Evolutionary conservation across 2,797 vertebrate species (phyloP).

Genomic region (Aplochiton taeniatus): DNA sequence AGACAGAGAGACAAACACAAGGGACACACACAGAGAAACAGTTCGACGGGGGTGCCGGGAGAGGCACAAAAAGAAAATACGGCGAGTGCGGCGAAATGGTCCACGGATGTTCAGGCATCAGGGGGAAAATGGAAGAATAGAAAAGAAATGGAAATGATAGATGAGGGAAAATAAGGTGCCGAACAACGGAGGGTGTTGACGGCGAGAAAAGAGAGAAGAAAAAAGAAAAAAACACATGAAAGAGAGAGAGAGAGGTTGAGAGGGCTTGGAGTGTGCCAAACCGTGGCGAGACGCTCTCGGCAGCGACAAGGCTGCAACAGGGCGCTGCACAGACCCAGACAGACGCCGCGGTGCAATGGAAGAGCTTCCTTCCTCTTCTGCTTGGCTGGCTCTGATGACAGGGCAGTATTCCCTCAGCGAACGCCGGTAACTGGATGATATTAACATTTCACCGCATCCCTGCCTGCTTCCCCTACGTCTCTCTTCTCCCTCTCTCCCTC

Average conservation of each 20-base stretch:
- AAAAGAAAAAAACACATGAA: neutral
- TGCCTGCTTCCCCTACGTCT: neutral
- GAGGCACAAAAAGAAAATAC: too few relatives aligned
- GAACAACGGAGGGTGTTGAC: too few relatives aligned
- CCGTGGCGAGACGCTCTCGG: too few relatives aligned
- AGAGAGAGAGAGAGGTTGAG: neutral
- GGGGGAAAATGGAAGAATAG: too few relatives aligned
- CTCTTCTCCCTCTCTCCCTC: neutral
- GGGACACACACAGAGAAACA: neutral
- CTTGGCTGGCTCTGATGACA: slow-evolving; percentile 72
- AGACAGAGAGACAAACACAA: neutral
- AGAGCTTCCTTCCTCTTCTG: slow-evolving; percentile 73
- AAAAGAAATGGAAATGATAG: too few relatives aligned
- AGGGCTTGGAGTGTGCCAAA: too few relatives aligned
- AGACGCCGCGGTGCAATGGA: slow-evolving; percentile 75
- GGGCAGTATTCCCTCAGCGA: slow-evolving; percentile 79
- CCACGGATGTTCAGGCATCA: too few relatives aligned
- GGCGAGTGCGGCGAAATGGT: too few relatives aligned
- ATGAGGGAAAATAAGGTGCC: too few relatives aligned
- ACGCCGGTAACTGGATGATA: slow-evolving; percentile 73
- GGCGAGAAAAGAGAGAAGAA: too few relatives aligned
- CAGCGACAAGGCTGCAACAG: too few relatives aligned
- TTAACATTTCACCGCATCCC: slow-evolving; percentile 62
- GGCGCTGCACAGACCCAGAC: neutral
- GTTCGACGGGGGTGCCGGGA: too few relatives aligned